Base-by-base conservation (phyloP, 1,140 invertebrate species). In the Battus philenor region DNA sequence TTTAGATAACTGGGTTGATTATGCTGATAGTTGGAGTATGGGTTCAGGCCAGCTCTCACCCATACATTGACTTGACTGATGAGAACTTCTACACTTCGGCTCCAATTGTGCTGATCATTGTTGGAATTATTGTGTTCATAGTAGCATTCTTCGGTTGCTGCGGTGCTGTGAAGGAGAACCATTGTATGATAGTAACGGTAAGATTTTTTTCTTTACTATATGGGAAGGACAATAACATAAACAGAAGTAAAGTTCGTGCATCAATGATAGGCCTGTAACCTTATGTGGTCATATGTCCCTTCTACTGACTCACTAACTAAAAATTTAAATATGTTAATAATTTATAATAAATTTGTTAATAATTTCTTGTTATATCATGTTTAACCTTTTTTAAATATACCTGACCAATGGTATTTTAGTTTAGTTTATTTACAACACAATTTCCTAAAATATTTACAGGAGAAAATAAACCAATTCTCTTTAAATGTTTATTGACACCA, bases 101-200 rank as follows among this genome's bases (percentile, higher is more conserved):
- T 6, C 93, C 94, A 8, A 88, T 95, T 24, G 87, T 96, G 11
- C 88, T 96, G 50, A 95, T 96, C 58, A 89, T 93, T 51, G 91
- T 95, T n/a, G 94, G 94, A 15, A 79, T 92, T n/a, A 89, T 95
- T 30, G 92, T 95, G 59, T 93, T 95, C 68, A 87, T 95, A 30
- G 92, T 95, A 8, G 93, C 94, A 16, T 95, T 96, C 87, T 92
- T 96, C 51, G 95, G 95, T 50, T 97, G 95, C 81, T 96, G 94
- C 56, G 95, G 95, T 10, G 94, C 95, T 8, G 86, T 94, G 2
- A 93, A 93, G 64, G 94, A 96, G 78, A 95, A 93, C 66, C 91
- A 93, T 56, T 95, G 94, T 84, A 95, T 96, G 94, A 92, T 96
- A 27, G 89, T 94, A 9, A 94, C 93, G 13, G 93, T 94, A 83